A percentile compares a stretch with the other conserved stretches of the same genome.
phyloP scores from a whole-genome alignment of 2,113 vertebrate genomes.

The Entelurus aequoreus region DNA sequence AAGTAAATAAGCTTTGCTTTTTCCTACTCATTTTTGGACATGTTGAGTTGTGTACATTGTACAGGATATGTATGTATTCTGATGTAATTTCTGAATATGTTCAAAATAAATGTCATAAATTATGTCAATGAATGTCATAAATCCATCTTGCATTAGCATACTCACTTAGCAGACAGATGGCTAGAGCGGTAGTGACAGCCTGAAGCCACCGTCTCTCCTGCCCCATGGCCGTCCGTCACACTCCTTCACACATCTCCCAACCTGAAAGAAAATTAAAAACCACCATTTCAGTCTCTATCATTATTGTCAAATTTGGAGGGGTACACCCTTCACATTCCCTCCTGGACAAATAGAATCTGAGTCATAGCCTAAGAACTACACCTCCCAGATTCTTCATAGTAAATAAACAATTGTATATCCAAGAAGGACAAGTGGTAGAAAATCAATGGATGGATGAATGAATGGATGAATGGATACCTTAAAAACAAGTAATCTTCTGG shows the following conservation, averaged over 20 bases:
- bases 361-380: slow-evolving; percentile 41
- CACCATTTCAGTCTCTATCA: slow-evolving; percentile 29
- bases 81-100: too few species aligned
- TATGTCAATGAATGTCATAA: background rate
- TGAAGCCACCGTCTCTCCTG: slow-evolving; percentile 68
- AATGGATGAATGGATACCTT: too few species aligned
- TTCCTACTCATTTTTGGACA: too few species aligned
- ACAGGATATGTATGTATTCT: too few species aligned
- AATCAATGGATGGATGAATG: too few species aligned
- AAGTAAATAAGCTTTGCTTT: too few species aligned
- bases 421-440: too few species aligned
- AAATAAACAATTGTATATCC: slow-evolving; percentile 39
- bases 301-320: slow-evolving; percentile 5
- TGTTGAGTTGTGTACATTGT: too few species aligned
- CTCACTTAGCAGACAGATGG: slow-evolving; percentile 71
- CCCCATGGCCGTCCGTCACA: slow-evolving; percentile 75
- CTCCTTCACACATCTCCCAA: slow-evolving; percentile 64
- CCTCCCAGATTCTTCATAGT: slow-evolving; percentile 45
- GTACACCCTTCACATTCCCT: slow-evolving; percentile 28
- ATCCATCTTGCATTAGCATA: slow-evolving; percentile 34
- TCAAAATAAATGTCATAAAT: too few species aligned
- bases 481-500: background rate
- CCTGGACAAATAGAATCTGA: slow-evolving; percentile 43
- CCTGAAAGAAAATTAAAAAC: slow-evolving; percentile 46
- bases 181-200: slow-evolving; percentile 59